phyloP scores from a whole-genome alignment of 2,797 vertebrate species.

The Ctenopoma multispine region DNA sequence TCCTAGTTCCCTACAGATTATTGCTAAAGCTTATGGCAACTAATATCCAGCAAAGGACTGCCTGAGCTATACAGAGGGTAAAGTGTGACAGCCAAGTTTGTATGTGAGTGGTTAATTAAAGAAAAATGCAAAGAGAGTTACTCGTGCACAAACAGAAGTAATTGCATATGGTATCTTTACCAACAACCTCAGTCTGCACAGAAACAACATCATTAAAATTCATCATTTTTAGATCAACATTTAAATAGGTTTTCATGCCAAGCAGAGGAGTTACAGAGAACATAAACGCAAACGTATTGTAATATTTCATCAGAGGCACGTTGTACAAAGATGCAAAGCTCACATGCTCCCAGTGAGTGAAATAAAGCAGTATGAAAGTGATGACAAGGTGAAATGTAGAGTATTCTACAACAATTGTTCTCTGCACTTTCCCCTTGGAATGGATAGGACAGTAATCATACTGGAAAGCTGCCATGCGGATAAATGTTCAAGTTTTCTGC shows the following conservation, averaged over 20 bases:
- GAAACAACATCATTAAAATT: conserved; percentile 59
- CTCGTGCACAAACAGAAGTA: conserved; percentile 69
- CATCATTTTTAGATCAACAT: conserved; percentile 58
- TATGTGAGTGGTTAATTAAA: conserved; percentile 65
- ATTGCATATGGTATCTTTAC: conserved; percentile 63
- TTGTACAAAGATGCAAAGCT: conserved; percentile 20
- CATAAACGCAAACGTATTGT: conserved; percentile 8
- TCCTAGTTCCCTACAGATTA: conserved; percentile 53
- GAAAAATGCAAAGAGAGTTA: conserved; percentile 68
- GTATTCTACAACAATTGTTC: conserved; percentile 67
- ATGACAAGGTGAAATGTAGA: conserved; percentile 71
- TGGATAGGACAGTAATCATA: conserved; percentile 65
- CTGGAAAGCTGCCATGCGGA: conserved; percentile 67
- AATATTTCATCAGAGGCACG: conserved; percentile 23
- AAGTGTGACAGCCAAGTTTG: conserved; percentile 25
- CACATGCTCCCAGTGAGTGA: conserved; percentile 21
- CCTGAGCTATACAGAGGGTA: background rate
- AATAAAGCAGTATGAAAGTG: conserved; percentile 53
- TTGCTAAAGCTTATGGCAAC: conserved; percentile 48
- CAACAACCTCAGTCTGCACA: conserved; percentile 54
- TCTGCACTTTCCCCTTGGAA: conserved; percentile 50
- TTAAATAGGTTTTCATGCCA: conserved; percentile 26
- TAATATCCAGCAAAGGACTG: conserved; percentile 41
- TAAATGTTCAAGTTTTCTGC: conserved; percentile 66
- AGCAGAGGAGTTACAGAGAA: background rate